Percentiles rank a stretch among this genome's conserved stretches.
These are phyloP conservation scores for Myrmecophaga tridactyla DNA, from an alignment of 2,113 vertebrate species.

Conservation along the genomic window DNA sequence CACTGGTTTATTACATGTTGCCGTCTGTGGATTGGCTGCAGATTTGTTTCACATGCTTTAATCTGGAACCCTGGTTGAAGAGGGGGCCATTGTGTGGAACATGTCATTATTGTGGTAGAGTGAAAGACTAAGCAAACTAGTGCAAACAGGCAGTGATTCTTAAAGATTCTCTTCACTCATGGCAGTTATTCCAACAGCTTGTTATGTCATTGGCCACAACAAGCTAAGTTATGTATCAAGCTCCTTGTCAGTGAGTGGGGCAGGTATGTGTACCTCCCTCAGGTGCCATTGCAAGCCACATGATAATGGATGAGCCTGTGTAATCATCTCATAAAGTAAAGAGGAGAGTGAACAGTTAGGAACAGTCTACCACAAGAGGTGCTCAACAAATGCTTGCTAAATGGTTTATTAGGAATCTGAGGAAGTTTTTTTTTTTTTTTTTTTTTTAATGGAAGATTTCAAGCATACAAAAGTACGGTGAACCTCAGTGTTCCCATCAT, in stretches of 20 bases:
- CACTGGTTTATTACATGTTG: background rate
- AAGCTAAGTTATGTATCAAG: background rate
- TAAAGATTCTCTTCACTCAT: background rate
- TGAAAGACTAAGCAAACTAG: background rate
- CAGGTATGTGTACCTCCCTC: background rate
- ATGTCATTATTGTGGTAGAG: background rate
- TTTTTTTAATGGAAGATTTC: background rate
- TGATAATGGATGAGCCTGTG: background rate
- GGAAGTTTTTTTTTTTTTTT: background rate
- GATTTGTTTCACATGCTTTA: background rate
- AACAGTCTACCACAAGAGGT: background rate
- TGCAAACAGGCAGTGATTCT: background rate
- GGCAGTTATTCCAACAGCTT: background rate
- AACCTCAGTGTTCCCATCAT: background rate
- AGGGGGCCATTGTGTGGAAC: background rate
- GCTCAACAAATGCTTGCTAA: background rate
- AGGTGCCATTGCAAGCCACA: background rate
- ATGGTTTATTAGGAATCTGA: slow-evolving; percentile 9
- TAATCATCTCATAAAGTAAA: background rate
- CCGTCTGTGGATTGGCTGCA: background rate
- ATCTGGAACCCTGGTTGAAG: background rate
- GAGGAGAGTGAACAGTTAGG: background rate
- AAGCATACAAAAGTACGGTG: background rate
- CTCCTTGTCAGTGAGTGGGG: background rate
- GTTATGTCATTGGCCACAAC: background rate